phyloP scores from a whole-genome alignment of 2,113 vertebrate species.

The Ictalurus furcatus region DNA sequence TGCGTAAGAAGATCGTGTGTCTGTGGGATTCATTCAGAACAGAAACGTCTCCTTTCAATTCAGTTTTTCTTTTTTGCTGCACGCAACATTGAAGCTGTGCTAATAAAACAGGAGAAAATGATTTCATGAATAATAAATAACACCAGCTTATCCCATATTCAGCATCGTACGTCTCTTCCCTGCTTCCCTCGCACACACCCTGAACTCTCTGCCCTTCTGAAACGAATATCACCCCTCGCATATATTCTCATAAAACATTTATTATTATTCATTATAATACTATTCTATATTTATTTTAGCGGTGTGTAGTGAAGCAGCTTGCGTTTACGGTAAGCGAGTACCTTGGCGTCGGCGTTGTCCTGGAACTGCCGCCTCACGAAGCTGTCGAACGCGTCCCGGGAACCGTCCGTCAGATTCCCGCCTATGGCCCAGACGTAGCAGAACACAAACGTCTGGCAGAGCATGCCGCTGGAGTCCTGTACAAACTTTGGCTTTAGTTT shows the following conservation, averaged over 20 bases:
- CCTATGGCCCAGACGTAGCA: constrained; percentile 81
- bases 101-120: neutral
- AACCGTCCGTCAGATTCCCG: constrained; percentile 75
- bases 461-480: constrained; percentile 71
- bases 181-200: neutral
- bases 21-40: neutral
- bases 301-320: neutral
- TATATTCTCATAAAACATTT: neutral
- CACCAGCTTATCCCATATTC: constrained; percentile 6
- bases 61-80: neutral
- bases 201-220: constrained; percentile 26
- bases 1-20: neutral
- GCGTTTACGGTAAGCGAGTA: constrained; percentile 50
- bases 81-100: neutral
- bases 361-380: constrained; percentile 79
- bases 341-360: constrained; percentile 75
- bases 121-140: neutral
- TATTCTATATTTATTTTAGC: neutral
- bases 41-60: neutral
- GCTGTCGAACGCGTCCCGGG: constrained; percentile 77
- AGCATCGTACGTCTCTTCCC: neutral
- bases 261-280: too few relatives aligned
- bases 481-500: too few relatives aligned
- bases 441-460: constrained; percentile 83
- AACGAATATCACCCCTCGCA: constrained; percentile 28